phyloP scores from a whole-genome alignment of 2,797 vertebrate species.

The Enteromius mattozi region DNA sequence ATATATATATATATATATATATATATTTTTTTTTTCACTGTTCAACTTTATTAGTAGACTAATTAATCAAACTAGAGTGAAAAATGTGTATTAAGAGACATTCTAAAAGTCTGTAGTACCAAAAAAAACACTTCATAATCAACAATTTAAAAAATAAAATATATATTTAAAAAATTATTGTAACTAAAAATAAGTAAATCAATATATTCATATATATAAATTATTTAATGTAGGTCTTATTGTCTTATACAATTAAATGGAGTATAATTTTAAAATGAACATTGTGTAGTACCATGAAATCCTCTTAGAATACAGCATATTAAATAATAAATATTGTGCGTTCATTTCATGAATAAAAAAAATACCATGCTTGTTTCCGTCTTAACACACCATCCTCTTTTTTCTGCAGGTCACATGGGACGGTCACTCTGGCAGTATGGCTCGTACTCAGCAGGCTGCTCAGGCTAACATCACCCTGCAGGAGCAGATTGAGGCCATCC shows the following conservation, averaged over 20 bases:
- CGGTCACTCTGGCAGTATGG: constrained; percentile 98
- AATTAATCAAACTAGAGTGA: not conserved
- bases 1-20: not conserved
- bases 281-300: not conserved
- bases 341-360: not conserved
- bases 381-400: not conserved
- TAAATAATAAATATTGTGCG: not conserved
- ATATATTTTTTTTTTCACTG: not conserved
- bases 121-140: not conserved
- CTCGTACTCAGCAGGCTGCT: constrained; percentile 96
- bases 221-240: not conserved
- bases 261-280: not conserved
- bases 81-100: not conserved
- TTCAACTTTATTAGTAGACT: not conserved
- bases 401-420: constrained; percentile 93
- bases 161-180: too few relatives aligned
- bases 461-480: constrained; percentile 98
- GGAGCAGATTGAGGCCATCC: constrained; percentile 99
- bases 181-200: not conserved
- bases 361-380: not conserved
- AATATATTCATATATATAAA: not conserved
- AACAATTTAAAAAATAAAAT: too few relatives aligned
- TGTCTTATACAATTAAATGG: not conserved
- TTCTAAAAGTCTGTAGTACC: not conserved
- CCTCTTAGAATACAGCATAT: not conserved